phyloP scores from a whole-genome alignment of 2,113 vertebrate species.

The Lepus timidus region DNA sequence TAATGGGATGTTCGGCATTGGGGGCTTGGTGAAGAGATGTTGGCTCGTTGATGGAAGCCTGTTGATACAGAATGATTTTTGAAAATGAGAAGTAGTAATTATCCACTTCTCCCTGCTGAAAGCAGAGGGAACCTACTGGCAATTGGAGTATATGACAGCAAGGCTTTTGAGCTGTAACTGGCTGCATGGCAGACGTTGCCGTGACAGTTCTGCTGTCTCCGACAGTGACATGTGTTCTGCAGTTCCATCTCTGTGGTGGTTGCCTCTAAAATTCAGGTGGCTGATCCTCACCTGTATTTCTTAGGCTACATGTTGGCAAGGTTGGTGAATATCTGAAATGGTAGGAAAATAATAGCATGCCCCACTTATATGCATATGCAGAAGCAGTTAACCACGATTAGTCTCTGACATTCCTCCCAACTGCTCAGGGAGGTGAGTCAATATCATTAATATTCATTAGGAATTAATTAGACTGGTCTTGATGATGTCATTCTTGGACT shows the following conservation, averaged over 20 bases:
- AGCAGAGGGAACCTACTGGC: conserved; percentile 61
- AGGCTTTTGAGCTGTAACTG: neutral
- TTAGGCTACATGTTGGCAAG: conserved; percentile 52
- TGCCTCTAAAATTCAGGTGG: conserved; percentile 10
- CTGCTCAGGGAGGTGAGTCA: conserved; percentile 75
- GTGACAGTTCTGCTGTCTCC: neutral
- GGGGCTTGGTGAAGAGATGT: conserved; percentile 50
- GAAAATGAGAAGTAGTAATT: conserved; percentile 75
- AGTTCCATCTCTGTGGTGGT: conserved; percentile 15
- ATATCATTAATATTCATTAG: conserved; percentile 73
- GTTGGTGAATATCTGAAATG: conserved; percentile 62
- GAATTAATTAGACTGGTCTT: conserved; percentile 68
- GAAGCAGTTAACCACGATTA: conserved; percentile 67
- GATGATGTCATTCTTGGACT: conserved; percentile 54
- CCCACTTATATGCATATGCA: conserved; percentile 70
- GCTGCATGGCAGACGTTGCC: neutral
- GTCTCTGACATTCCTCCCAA: conserved; percentile 67
- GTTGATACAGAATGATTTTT: conserved; percentile 67
- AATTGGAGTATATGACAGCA: neutral
- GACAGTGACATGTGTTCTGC: neutral
- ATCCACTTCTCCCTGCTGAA: conserved; percentile 62
- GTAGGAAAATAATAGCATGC: conserved; percentile 57
- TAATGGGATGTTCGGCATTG: neutral
- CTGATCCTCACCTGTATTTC: neutral
- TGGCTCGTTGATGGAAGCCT: conserved; percentile 62